A percentile compares a stretch with the other conserved stretches of the same genome.
phyloP scores from a whole-genome alignment of 2,888 invertebrate genomes.

The Slavum lentiscoides region DNA sequence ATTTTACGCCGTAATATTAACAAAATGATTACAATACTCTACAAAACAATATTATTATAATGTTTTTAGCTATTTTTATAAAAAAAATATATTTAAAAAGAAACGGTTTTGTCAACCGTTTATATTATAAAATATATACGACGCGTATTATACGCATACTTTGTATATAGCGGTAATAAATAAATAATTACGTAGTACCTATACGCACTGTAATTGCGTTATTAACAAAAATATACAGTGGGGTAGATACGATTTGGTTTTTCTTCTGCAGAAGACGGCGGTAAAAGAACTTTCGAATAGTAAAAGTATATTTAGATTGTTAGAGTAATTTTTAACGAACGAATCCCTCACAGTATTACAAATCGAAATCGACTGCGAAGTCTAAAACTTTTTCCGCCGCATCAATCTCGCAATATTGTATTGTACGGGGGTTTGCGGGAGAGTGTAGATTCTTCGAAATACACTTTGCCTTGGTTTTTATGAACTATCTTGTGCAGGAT shows the following conservation, averaged over 20 bases:
- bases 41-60: conserved; percentile 19
- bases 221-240: too few species aligned
- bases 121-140: too few species aligned
- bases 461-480: neutral
- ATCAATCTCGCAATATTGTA: too few species aligned
- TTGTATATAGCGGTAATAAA: neutral
- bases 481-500: too few species aligned
- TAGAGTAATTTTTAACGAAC: too few species aligned
- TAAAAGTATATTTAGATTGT: too few species aligned
- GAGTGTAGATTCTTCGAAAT: too few species aligned
- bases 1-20: conserved; percentile 1
- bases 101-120: neutral
- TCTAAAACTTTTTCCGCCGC: too few species aligned
- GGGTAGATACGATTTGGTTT: too few species aligned
- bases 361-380: neutral
- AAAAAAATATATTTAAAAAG: neutral
- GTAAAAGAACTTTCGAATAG: neutral
- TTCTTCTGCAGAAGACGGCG: too few species aligned
- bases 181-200: conserved; percentile 1
- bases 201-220: neutral
- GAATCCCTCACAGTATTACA: too few species aligned
- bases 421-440: neutral
- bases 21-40: conserved; percentile 28
- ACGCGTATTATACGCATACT: neutral
- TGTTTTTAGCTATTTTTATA: conserved; percentile 30